A percentile compares a stretch with the other conserved stretches of the same genome.
Conservation (phyloP, 2,797 vertebrate species). For the Coracias cyanogaster region DNA sequence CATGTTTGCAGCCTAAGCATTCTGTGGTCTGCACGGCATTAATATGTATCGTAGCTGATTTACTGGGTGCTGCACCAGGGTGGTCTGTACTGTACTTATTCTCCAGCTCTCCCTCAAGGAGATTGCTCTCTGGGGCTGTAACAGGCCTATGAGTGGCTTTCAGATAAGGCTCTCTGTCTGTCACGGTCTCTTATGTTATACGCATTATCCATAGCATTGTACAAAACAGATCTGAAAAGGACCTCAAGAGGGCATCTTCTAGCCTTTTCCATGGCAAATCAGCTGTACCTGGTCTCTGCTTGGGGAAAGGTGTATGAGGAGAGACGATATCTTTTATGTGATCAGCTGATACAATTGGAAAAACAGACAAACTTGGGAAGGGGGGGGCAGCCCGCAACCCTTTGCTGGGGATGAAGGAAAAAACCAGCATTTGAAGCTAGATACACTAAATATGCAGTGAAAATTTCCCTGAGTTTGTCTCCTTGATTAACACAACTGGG, state of each 20-base stretch:
- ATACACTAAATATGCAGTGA: neutral
- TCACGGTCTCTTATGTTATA: rapidly evolving
- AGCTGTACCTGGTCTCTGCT: neutral
- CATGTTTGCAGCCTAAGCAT: neutral
- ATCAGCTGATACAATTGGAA: neutral
- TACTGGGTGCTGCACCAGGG: neutral
- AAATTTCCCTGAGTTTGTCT: neutral
- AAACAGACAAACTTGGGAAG: neutral
- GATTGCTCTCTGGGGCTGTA: neutral
- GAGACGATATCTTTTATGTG: neutral
- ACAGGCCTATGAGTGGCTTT: neutral
- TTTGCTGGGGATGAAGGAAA: neutral
- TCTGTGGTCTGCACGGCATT: neutral
- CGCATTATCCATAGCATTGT: neutral
- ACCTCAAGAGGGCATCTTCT: conserved; percentile 71
- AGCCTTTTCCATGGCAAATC: conserved; percentile 27
- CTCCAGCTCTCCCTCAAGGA: neutral
- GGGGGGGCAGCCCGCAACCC: neutral
- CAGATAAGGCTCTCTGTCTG: neutral
- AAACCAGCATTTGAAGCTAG: neutral
- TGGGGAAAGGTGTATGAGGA: neutral
- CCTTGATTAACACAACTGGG: neutral
- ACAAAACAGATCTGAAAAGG: conserved; percentile 52
- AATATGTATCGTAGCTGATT: neutral
- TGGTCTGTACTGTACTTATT: neutral